A percentile compares a stretch with the other conserved stretches of the same genome.
Evolutionary conservation across 2,888 invertebrate species (phyloP).

Genomic region (Tetragonisca angustula): DNA sequence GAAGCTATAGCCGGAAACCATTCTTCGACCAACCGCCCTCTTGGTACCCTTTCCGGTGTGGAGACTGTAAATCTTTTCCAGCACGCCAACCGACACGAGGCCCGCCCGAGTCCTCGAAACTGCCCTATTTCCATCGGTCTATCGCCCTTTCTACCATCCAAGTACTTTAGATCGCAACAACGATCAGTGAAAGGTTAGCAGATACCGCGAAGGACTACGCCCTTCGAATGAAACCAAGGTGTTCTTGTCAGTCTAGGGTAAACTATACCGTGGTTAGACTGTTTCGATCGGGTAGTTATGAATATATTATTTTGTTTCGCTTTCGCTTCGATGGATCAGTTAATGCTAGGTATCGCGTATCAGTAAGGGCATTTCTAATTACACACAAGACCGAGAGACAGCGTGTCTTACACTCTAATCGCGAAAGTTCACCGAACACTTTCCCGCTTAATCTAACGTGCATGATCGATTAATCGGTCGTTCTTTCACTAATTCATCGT

Average conservation of each 20-base stretch:
- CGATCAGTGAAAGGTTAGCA: conserved; percentile 70
- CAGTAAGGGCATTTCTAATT: conserved; percentile 55
- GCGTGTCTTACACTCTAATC: conserved; percentile 36
- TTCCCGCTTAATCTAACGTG: not conserved
- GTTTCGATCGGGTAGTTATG: conserved; percentile 53
- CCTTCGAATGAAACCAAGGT: conserved; percentile 57
- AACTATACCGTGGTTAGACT: conserved; percentile 69
- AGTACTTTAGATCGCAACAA: conserved; percentile 63
- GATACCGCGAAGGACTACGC: conserved; percentile 65
- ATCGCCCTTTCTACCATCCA: conserved; percentile 51
- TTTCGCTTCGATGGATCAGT: conserved; percentile 52
- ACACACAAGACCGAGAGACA: conserved; percentile 19
- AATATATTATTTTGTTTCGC: conserved; percentile 63
- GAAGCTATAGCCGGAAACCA: conserved; percentile 80
- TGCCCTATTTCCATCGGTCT: conserved; percentile 70
- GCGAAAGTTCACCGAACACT: conserved; percentile 11
- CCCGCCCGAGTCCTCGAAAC: conserved; percentile 68
- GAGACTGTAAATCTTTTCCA: conserved; percentile 78
- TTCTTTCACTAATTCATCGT: not conserved
- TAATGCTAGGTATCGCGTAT: conserved; percentile 62
- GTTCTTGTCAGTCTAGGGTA: conserved; percentile 60
- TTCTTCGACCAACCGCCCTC: conserved; percentile 77
- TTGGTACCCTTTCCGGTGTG: conserved; percentile 79
- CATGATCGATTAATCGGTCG: not conserved
- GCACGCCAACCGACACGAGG: conserved; percentile 76